These are phyloP conservation scores for Bucco capensis DNA, from an alignment of 2,113 vertebrate species.

Conservation along the genomic window DNA sequence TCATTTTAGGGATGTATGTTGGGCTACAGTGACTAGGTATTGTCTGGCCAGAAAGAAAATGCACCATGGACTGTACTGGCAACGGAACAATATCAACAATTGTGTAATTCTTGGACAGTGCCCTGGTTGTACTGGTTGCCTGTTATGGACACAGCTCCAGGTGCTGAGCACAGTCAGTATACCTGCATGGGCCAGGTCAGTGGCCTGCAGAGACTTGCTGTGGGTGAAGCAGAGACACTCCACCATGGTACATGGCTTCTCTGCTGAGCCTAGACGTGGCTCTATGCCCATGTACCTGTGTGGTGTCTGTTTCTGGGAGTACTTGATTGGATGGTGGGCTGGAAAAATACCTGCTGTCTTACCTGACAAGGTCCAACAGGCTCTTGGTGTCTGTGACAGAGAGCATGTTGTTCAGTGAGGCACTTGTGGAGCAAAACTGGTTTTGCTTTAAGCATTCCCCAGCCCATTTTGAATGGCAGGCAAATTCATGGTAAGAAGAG, in stretches of 20 bases:
- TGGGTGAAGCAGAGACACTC: not conserved
- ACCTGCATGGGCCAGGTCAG: not conserved
- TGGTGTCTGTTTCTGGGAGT: not conserved
- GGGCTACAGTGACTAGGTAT: not conserved
- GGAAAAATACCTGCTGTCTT: not conserved
- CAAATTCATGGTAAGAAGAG: not conserved
- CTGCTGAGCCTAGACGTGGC: not conserved
- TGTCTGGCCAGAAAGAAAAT: not conserved
- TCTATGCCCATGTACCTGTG: rapidly evolving
- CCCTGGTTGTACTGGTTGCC: not conserved
- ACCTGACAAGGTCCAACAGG: not conserved
- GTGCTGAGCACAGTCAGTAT: not conserved
- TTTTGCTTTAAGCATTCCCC: not conserved
- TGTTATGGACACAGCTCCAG: not conserved
- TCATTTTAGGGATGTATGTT: not conserved
- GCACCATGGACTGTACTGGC: no score
- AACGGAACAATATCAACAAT: not conserved
- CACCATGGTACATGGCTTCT: rapidly evolving
- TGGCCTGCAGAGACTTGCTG: not conserved
- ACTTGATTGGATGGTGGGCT: not conserved
- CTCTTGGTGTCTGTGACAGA: not conserved
- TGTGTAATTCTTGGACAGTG: not conserved
- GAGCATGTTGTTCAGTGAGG: not conserved
- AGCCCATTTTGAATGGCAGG: not conserved
- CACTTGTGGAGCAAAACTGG: rapidly evolving